A percentile compares a stretch with the other conserved stretches of the same genome.
These are phyloP conservation scores for Parelbella ahira DNA, from an alignment of 2,888 invertebrate species.

Conservation along the genomic window DNA sequence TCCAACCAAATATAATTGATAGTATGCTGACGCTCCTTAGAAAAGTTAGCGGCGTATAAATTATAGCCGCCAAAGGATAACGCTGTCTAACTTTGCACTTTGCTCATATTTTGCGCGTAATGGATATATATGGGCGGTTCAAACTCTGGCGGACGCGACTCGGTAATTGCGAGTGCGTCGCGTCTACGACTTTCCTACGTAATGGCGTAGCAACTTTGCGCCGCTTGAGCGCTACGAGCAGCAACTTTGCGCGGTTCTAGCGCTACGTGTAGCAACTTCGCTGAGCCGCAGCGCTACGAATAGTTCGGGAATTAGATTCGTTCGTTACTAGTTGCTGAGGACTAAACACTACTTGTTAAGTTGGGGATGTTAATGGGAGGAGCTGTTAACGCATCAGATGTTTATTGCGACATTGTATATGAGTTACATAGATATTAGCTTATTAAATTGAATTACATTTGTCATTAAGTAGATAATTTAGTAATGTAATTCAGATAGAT, in stretches of 20 bases:
- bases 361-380: slow-evolving; percentile 5
- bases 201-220: slow-evolving; percentile 26
- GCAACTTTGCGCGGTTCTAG: slow-evolving; percentile 24
- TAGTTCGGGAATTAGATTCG: no score
- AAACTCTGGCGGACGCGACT: slow-evolving; percentile 56
- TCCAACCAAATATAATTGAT: no score
- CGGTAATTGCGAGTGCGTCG: slow-evolving; percentile 71
- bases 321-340: no score
- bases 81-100: slow-evolving; percentile 77
- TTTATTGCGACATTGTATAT: no score
- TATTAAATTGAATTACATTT: no score
- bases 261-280: no score
- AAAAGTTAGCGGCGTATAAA: slow-evolving; percentile 72
- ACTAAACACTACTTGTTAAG: no score
- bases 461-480: no score
- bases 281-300: no score
- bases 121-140: slow-evolving; percentile 70
- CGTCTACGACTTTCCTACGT: slow-evolving; percentile 39
- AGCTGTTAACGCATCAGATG: no score
- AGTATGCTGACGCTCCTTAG: slow-evolving; percentile 45
- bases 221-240: slow-evolving; percentile 17
- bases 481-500: no score
- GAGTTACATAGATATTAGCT: no score
- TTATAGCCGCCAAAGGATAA: slow-evolving; percentile 75
- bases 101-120: slow-evolving; percentile 75